These are phyloP conservation scores for Eugnorisma glareosa DNA, from an alignment of 2,888 invertebrate species.

Conservation along the genomic window DNA sequence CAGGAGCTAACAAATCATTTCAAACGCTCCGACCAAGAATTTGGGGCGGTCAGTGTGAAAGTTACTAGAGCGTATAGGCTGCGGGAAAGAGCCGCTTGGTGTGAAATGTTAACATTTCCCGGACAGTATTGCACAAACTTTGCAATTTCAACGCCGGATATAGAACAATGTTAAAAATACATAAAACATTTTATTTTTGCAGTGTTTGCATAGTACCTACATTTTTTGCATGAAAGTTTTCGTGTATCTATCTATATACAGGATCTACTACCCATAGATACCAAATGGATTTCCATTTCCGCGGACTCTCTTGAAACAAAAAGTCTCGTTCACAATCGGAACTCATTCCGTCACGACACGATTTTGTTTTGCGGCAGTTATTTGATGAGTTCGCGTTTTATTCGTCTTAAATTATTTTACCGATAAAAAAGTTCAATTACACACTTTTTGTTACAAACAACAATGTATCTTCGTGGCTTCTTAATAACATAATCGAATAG, in stretches of 20 bases:
- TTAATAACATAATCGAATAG: neutral
- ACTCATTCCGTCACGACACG: slow-evolving; percentile 56
- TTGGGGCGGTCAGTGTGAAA: slow-evolving; percentile 73
- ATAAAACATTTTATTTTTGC: slow-evolving; percentile 53
- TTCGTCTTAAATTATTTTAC: slow-evolving; percentile 57
- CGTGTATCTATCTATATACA: neutral
- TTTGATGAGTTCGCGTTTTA: slow-evolving; percentile 66
- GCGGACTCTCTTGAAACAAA: slow-evolving; percentile 54
- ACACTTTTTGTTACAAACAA: slow-evolving; percentile 66
- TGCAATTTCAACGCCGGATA: slow-evolving; percentile 60
- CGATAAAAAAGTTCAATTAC: slow-evolving; percentile 67
- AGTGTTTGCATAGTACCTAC: slow-evolving; percentile 22
- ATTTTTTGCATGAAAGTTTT: slow-evolving; percentile 44
- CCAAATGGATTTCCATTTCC: slow-evolving; percentile 36
- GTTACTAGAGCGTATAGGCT: slow-evolving; percentile 65
- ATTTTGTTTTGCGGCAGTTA: slow-evolving; percentile 71
- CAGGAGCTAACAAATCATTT: slow-evolving; percentile 81
- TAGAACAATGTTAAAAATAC: slow-evolving; percentile 54
- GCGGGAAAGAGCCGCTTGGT: slow-evolving; percentile 59
- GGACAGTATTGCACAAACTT: slow-evolving; percentile 62
- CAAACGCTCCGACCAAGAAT: slow-evolving; percentile 72
- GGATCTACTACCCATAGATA: neutral
- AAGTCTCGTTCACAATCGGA: slow-evolving; percentile 50
- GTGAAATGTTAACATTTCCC: slow-evolving; percentile 64
- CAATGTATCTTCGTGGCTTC: neutral